phyloP scores from a whole-genome alignment of 2,797 vertebrate species.

The Galaxias olidus region DNA sequence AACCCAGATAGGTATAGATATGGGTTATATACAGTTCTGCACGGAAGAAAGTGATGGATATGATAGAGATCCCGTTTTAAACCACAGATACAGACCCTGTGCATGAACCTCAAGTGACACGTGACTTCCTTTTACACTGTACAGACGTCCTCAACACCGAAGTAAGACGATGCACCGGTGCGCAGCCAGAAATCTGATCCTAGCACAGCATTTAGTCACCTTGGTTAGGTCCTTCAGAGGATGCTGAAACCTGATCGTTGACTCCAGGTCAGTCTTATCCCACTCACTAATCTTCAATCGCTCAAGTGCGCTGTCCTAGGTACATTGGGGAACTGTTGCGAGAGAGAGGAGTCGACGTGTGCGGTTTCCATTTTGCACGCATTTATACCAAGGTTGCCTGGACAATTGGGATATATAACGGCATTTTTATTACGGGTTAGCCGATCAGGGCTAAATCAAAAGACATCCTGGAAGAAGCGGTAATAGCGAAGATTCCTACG shows the following conservation, averaged over 20 bases:
- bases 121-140: constrained; percentile 16
- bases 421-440: constrained; percentile 13
- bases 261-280: constrained; percentile 1
- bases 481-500: constrained; percentile 70
- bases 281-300: constrained; percentile 6
- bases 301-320: constrained; percentile 7
- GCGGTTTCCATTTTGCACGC: constrained; percentile 12
- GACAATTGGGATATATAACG: constrained; percentile 8
- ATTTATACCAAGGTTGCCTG: constrained; percentile 5
- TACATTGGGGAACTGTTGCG: background rate
- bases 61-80: background rate
- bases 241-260: background rate
- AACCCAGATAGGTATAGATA: no score
- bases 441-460: constrained; percentile 40
- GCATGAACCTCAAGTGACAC: constrained; percentile 6
- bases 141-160: background rate
- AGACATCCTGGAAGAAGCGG: constrained; percentile 74
- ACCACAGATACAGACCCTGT: background rate
- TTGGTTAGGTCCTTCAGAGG: background rate
- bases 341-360: constrained; percentile 3
- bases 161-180: background rate
- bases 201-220: constrained; percentile 19
- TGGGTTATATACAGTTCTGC: no score
- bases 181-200: constrained; percentile 17
- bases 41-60: no score